Evolutionary conservation across 2,797 vertebrate genomes (phyloP).

Genomic region (Lutjanus argentimaculatus): DNA sequence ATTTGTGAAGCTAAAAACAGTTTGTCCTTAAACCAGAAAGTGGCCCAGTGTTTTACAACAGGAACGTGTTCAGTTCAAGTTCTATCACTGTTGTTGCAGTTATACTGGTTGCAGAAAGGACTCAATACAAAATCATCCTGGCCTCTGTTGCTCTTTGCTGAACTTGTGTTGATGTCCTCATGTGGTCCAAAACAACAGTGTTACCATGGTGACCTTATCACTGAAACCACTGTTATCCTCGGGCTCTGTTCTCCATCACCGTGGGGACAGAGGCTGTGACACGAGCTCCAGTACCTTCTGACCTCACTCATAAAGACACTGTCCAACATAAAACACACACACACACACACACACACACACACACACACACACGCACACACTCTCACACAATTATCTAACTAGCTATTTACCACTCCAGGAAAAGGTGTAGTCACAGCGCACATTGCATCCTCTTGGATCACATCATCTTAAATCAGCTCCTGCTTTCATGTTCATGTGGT

Average conservation of each 20-base stretch:
- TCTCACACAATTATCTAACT: constrained; percentile 2
- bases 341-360: constrained; percentile 2
- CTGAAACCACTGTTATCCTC: constrained; percentile 23
- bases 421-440: constrained; percentile 31
- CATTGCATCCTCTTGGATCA: constrained; percentile 19
- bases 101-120: background rate
- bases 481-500: background rate
- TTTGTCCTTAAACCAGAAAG: background rate
- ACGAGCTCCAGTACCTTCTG: constrained; percentile 35
- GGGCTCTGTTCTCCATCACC: constrained; percentile 60
- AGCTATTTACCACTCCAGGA: constrained; percentile 20
- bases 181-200: constrained; percentile 56
- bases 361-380: constrained; percentile 1
- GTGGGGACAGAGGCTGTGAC: constrained; percentile 41
- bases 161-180: constrained; percentile 21
- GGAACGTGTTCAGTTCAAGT: background rate
- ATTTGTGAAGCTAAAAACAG: background rate
- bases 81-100: background rate
- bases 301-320: constrained; percentile 41
- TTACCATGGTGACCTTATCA: constrained; percentile 71
- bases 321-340: constrained; percentile 59
- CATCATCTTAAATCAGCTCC: background rate
- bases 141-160: background rate
- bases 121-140: background rate
- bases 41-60: background rate